Evolutionary conservation across 2,888 invertebrate genomes (phyloP), one percentile per base, ranked within the genome.

Genomic region (Germaria angustata): DNA sequence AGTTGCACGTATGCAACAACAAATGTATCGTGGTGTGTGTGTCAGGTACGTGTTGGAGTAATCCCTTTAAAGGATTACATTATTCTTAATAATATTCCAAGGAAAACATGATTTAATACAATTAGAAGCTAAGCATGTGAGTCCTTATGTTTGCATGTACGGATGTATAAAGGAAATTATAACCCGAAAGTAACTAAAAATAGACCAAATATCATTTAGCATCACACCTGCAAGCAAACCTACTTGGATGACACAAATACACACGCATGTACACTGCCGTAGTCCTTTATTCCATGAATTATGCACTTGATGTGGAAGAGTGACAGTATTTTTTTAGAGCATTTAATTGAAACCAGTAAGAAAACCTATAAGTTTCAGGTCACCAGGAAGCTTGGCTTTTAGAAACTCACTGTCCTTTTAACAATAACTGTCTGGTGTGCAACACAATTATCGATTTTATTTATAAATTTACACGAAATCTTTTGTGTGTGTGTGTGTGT

Each of bases 81-180:
- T 69, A 78, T 71, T 79, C 78, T 75, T 82, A 75, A 59, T 82
- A 75, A 59, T 49, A 72, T 79, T 41, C 65, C 39, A 59, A 65
- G 41, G n/a, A 41, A 79, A 82, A 82, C 75, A 82, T 65, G 73
- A 78, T 81, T 82, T 79, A 82, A 78, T 82, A 75, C 69, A 82
- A 82, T 82, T 82, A 78, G 65, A 39, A 75, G 20, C 49, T 28
- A 34, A 17, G 8, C 13, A 20, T 20, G 57, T 17, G 15, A 7
- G n/a, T 20, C 1, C 4, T 13, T 49, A n/a, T 6, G 0, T n/a
- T 9, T 36, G 20, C 0, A 9, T 24, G 59, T n/a, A 4, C 13
- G 9, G 7, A 7, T 13, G 6, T 39, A 20, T 22, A 8, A 6
- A 4, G 20, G 28, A 65, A 57, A 28, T n/a, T 5, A 11, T 57